Conservation (phyloP, 2,113 vertebrate species). For the Lathamus discolor region DNA sequence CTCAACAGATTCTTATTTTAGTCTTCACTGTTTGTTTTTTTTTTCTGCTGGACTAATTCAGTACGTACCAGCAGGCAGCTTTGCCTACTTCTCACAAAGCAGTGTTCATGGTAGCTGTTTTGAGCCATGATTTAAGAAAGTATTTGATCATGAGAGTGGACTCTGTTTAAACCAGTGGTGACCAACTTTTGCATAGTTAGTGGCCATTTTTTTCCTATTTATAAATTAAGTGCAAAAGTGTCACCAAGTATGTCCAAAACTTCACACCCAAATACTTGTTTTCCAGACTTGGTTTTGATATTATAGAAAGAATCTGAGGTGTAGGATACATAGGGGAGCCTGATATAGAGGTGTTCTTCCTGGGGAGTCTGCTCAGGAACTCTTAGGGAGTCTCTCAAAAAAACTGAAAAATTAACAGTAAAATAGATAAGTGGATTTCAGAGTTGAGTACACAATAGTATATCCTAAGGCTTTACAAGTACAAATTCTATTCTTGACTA, state of each 20-base stretch:
- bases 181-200: not conserved
- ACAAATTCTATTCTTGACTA: not conserved
- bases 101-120: not conserved
- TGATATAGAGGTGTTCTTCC: not conserved
- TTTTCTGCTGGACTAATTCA: not conserved
- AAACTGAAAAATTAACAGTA: not conserved
- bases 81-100: not conserved
- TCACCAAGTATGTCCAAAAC: not conserved
- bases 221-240: no score
- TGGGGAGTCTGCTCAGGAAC: not conserved
- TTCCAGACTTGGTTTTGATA: not conserved
- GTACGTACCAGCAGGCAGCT: not conserved
- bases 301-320: not conserved
- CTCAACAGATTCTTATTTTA: not conserved
- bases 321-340: not conserved
- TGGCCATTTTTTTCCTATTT: not conserved
- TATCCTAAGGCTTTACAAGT: not conserved
- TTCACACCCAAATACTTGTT: not conserved
- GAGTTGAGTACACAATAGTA: not conserved
- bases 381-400: not conserved
- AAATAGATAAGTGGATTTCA: not conserved
- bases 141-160: not conserved
- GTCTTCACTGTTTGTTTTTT: rapidly evolving
- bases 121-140: not conserved
- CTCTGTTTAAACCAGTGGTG: not conserved